A percentile compares a stretch with the other conserved stretches of the same genome.
Conservation (phyloP, 2,113 vertebrate species). For the Callorhinus ursinus region DNA sequence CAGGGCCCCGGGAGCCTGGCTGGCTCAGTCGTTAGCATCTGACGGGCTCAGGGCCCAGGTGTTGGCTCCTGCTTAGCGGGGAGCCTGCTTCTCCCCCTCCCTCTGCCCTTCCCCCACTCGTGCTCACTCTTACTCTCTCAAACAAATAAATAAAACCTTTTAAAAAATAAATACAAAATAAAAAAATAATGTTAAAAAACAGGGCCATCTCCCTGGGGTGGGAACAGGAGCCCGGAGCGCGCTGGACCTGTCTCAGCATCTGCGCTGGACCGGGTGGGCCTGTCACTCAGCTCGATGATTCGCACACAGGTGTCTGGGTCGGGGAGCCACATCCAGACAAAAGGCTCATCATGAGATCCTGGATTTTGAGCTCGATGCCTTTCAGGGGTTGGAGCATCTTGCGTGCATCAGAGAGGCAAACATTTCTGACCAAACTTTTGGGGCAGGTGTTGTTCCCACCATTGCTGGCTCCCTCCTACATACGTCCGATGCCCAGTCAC, state of each 20-base stretch:
- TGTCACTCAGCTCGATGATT: neutral
- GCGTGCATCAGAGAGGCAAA: rapidly evolving
- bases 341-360: neutral
- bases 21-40: neutral
- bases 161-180: neutral
- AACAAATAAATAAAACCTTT: neutral
- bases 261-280: rapidly evolving
- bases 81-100: neutral
- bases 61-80: neutral
- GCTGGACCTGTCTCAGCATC: rapidly evolving
- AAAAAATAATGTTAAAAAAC: neutral
- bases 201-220: neutral
- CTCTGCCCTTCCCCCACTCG: neutral
- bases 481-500: rapidly evolving
- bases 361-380: neutral
- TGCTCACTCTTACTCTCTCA: neutral
- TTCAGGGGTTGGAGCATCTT: neutral
- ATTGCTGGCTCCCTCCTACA: rapidly evolving
- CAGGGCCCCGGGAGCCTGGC: neutral
- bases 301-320: neutral
- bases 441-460: neutral
- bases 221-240: rapidly evolving
- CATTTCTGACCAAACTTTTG: rapidly evolving
- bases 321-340: rapidly evolving
- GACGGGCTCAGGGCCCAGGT: too few relatives aligned